phyloP scores from a whole-genome alignment of 2,888 invertebrate genomes.

The Junonia oenone region DNA sequence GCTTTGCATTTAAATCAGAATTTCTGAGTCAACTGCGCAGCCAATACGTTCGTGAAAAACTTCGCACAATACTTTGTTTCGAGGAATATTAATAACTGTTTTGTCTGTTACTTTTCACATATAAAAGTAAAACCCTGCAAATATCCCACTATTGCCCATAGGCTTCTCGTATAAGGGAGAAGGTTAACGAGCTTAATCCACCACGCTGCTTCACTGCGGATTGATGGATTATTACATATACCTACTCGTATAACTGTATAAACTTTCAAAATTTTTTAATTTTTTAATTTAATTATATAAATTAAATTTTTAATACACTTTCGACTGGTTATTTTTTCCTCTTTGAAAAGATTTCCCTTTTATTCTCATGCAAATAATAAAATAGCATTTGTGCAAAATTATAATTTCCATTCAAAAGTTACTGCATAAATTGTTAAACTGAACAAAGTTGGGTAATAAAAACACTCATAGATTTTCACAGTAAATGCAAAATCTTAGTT shows the following conservation, averaged over 20 bases:
- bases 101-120: neutral
- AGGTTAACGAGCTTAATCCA: too few species aligned
- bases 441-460: slow-evolving; percentile 27
- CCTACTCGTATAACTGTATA: too few species aligned
- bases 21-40: slow-evolving; percentile 10
- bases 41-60: slow-evolving; percentile 4
- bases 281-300: too few species aligned
- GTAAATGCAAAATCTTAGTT: neutral
- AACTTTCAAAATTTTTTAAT: too few species aligned
- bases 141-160: too few species aligned
- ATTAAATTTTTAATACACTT: too few species aligned
- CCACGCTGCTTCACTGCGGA: too few species aligned
- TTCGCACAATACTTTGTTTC: neutral
- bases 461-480: slow-evolving; percentile 3
- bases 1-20: slow-evolving; percentile 22
- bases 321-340: too few species aligned
- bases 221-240: too few species aligned
- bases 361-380: slow-evolving; percentile 12
- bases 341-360: too few species aligned
- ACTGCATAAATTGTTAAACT: slow-evolving; percentile 21
- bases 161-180: too few species aligned
- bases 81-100: neutral
- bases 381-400: slow-evolving; percentile 25
- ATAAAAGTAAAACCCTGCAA: too few species aligned
- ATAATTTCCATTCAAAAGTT: slow-evolving; percentile 26